Evolutionary conservation across 2,797 vertebrate species (phyloP).

Genomic region (Urosaurus nigricauda): DNA sequence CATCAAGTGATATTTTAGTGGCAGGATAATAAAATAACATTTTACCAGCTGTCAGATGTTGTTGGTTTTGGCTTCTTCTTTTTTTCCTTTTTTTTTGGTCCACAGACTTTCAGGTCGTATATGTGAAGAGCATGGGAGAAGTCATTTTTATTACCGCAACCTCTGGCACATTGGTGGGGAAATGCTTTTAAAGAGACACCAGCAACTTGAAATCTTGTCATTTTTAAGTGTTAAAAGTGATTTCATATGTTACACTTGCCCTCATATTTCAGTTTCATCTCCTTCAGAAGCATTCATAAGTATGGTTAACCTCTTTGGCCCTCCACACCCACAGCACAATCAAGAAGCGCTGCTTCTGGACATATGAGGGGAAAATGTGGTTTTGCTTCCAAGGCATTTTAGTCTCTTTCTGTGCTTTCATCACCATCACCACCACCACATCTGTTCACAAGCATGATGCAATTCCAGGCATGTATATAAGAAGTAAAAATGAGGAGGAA

Average conservation of each 20-base stretch:
- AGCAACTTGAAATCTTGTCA: constrained; percentile 38
- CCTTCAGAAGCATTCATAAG: constrained; percentile 32
- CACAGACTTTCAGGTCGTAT: neutral
- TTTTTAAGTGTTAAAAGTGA: constrained; percentile 5
- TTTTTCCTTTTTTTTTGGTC: neutral
- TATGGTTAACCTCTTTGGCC: constrained; percentile 17
- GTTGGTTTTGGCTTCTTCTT: too few species aligned
- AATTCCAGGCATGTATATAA: neutral
- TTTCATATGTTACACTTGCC: constrained; percentile 20
- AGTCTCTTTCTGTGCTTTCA: constrained; percentile 39
- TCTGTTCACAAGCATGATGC: neutral
- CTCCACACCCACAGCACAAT: constrained; percentile 29
- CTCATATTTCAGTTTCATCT: constrained; percentile 35
- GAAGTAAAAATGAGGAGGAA: neutral
- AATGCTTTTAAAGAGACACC: constrained; percentile 40
- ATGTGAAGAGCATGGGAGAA: constrained; percentile 2
- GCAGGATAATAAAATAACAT: neutral
- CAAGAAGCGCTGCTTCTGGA: constrained; percentile 8
- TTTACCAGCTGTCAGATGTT: neutral
- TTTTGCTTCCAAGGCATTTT: constrained; percentile 17
- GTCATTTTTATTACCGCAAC: constrained; percentile 18
- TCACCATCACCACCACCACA: neutral
- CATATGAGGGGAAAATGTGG: neutral
- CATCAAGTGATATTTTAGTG: neutral
- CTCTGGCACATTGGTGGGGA: constrained; percentile 2